Evolutionary conservation across 2,113 vertebrate species (phyloP), one percentile per base, ranked within the genome.

Genomic region (Oncorhynchus mykiss): DNA sequence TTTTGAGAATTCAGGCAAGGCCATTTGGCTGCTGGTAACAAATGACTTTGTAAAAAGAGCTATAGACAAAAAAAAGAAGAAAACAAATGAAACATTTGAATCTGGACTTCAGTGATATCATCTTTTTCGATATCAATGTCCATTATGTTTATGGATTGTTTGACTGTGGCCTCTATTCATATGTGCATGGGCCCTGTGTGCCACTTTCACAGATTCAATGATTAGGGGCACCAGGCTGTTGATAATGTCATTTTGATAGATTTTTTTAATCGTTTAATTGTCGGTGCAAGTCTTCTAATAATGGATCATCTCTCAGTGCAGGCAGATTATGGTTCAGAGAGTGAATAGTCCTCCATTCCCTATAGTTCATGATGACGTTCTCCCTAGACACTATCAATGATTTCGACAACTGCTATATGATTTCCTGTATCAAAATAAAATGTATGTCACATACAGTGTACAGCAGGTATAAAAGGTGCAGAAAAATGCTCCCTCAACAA

Each of bases 111-210:
- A 64, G 69, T 84, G 78, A 85, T 83, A 0, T 92, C 89, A 91
- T 91, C 86, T 88, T 18, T 88, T 85, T 91, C 83, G 84, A 89
- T 91, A 90, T 88, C 87, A 85, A 89, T 86, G 85, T 85, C 88
- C 85, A 86, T 90, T 88, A 89, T 86, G 85, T 87, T 86, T 90
- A 88, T 89, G 82, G 88, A 88, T 91, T 84, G 85, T 87, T 89
- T 78, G 76, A 74, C 81, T 54, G 49, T 69, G 76, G 82, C 86
- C 85, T 84, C 77, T 82, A 77, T 82, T 82, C 82, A 78, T 75
- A 81, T 71, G 85, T 80, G 78, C 76, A 18, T 18, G 49, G 0
- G 76, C 9, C 80, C 78, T 1, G 73, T 79, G 81, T 89, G 12
- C 18, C 49, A 51, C 12, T 51, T 51, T 51, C 49, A 14, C 82